phyloP scores from a whole-genome alignment of 2,113 vertebrate species.

The Thamnophis sirtalis region DNA sequence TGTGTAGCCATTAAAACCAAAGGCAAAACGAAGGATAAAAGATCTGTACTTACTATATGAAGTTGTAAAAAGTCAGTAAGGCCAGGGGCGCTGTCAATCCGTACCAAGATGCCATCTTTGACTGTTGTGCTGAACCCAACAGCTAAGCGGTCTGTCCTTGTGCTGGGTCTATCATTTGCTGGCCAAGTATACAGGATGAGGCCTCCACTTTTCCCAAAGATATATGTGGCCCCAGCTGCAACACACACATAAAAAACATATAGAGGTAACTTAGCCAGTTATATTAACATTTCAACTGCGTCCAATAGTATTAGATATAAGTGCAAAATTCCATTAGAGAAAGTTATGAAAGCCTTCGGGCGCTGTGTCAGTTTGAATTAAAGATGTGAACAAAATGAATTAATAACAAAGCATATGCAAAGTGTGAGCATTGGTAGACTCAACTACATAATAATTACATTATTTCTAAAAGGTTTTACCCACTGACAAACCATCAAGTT shows the following conservation, averaged over 20 bases:
- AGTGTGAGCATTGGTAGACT: neutral
- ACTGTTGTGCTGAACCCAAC: slow-evolving; percentile 82
- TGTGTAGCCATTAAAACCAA: neutral
- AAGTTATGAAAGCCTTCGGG: neutral
- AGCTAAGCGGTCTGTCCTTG: slow-evolving; percentile 89
- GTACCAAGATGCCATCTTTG: slow-evolving; percentile 93
- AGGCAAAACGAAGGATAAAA: neutral
- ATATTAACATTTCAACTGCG: fast-evolving
- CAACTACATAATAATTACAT: neutral
- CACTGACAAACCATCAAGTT: neutral
- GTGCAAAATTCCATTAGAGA: neutral
- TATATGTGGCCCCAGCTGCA: slow-evolving; percentile 92
- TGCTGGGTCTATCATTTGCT: slow-evolving; percentile 93
- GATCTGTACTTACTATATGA: slow-evolving; percentile 85
- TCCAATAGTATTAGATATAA: fast-evolving
- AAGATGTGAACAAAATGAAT: slow-evolving; percentile 16
- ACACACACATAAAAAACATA: slow-evolving; percentile 34
- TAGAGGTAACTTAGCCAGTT: slow-evolving; percentile 10
- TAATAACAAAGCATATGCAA: slow-evolving; percentile 9
- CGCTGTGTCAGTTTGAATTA: slow-evolving; percentile 6
- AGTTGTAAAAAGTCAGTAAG: slow-evolving; percentile 97
- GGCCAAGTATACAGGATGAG: slow-evolving; percentile 97
- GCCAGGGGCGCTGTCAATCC: slow-evolving; percentile 93
- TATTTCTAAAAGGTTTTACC: neutral
- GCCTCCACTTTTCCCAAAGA: slow-evolving; percentile 95